Evolutionary conservation across 2,797 vertebrate genomes (phyloP), one percentile per base, ranked within the genome.

Genomic region (Peromyscus attwateri): DNA sequence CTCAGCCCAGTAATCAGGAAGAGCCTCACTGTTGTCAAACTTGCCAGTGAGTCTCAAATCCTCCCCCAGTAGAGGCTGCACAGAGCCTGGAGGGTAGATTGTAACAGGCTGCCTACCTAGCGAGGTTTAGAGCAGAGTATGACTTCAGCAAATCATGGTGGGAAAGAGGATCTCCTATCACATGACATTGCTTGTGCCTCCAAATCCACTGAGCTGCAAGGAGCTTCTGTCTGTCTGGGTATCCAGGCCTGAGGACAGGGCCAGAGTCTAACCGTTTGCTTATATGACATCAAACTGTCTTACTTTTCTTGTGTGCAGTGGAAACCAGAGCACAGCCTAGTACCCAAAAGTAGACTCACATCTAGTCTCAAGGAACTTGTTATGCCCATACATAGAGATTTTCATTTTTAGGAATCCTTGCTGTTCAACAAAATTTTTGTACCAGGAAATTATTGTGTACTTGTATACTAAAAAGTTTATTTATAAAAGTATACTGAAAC

Each of bases 361-460:
- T 3, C 40, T 25, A 40, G 88, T 81, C 70, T 81, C 84, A 6
- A 75, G 70, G 66, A 64, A 62, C 81, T 46, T 62, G 21, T 85
- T 62, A 52, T 40, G 52, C 46, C 55, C 19, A 31, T 4, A n/a
- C 62, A 11, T 13, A 14, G 0, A 3, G 62, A 94, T 89, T 55
- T 40, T 85, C 85, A 43, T 95, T 97, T 98, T 97, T 93, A 97
- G 97, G 97, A 98, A 98, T 98, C 98, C 98, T 98, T 98, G 98
- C 97, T 98, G 97, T 94, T 96, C 10, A 84, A 87, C 37, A 49
- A 25, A 89, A 25, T 43, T 57, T 91, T 95, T 95, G 84, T 93
- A 97, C 75, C 62, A 66, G 87, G 90, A 98, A 97, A 98, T 93
- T 94, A 98, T 98, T 98, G 97, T 98, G 98, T 97, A 97, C 98